phyloP scores from a whole-genome alignment of 2,113 vertebrate genomes.

The Notothenia coriiceps region DNA sequence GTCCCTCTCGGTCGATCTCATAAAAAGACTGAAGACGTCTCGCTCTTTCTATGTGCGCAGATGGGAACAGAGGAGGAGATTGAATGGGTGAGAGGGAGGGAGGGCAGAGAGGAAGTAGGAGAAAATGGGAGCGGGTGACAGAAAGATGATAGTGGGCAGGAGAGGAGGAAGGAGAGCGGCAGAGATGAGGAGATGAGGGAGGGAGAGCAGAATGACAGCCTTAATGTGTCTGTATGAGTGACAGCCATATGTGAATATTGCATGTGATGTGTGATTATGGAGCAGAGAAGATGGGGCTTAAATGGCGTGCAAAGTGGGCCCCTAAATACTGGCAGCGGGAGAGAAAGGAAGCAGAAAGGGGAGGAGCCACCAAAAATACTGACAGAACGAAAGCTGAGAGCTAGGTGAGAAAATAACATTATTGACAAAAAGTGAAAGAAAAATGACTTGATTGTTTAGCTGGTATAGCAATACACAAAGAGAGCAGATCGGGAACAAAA shows the following conservation, averaged over 20 bases:
- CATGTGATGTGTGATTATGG: constrained; percentile 71
- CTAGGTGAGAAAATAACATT: not conserved
- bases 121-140: constrained; percentile 63
- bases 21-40: constrained; percentile 67
- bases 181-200: constrained; percentile 47
- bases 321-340: constrained; percentile 56
- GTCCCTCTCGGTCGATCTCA: constrained; percentile 32
- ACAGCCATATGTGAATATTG: constrained; percentile 69
- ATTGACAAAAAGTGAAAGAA: constrained; percentile 12
- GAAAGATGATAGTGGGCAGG: constrained; percentile 57
- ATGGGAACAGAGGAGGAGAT: constrained; percentile 60
- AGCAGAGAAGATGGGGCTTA: constrained; percentile 65
- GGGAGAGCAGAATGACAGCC: constrained; percentile 46
- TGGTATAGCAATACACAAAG: constrained; percentile 6
- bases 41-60: constrained; percentile 57
- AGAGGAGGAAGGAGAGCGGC: constrained; percentile 53
- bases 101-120: constrained; percentile 62
- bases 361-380: constrained; percentile 29
- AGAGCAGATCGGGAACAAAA: not conserved
- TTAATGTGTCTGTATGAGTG: constrained; percentile 68
- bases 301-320: constrained; percentile 68
- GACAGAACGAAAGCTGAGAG: constrained; percentile 15
- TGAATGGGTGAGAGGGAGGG: constrained; percentile 56
- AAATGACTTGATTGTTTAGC: constrained; percentile 12
- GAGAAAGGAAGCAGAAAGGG: constrained; percentile 42